Percentiles rank a stretch among this genome's conserved stretches.
These are phyloP conservation scores for Silurus meridionalis DNA, from an alignment of 2,113 vertebrate species.

Conservation along the genomic window DNA sequence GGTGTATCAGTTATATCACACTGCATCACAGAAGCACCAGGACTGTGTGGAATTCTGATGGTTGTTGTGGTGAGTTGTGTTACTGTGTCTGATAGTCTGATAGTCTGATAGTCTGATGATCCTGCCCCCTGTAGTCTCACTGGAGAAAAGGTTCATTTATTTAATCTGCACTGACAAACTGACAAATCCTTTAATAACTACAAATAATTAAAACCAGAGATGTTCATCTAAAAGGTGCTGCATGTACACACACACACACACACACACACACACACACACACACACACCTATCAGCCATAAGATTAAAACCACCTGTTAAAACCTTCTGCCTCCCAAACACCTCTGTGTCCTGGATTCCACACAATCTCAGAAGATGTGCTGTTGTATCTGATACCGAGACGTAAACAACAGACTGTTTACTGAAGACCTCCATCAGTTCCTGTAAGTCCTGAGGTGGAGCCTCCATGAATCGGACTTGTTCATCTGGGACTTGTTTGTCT, in stretches of 20 bases:
- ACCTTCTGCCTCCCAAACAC: no score
- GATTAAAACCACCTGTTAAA: no score
- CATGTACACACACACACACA: background rate
- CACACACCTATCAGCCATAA: background rate
- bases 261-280: background rate
- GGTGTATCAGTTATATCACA: background rate
- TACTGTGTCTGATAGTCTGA: background rate
- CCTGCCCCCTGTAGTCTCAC: background rate
- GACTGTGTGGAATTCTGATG: background rate
- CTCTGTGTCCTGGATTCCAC: no score
- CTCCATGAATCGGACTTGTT: no score
- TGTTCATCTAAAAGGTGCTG: no score
- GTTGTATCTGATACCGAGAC: no score
- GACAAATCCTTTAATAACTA: background rate
- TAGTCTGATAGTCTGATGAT: background rate
- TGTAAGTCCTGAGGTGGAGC: no score
- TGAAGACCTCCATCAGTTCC: no score
- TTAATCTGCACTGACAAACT: background rate
- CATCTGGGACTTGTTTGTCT: no score
- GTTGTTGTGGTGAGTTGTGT: slow-evolving; percentile 2
- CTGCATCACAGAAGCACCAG: background rate
- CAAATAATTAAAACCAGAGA: background rate
- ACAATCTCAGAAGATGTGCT: no score
- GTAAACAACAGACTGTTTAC: no score
- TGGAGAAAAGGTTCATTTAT: background rate